These are phyloP conservation scores for Enhydra lutris DNA, from an alignment of 2,113 vertebrate species.

Conservation along the genomic window DNA sequence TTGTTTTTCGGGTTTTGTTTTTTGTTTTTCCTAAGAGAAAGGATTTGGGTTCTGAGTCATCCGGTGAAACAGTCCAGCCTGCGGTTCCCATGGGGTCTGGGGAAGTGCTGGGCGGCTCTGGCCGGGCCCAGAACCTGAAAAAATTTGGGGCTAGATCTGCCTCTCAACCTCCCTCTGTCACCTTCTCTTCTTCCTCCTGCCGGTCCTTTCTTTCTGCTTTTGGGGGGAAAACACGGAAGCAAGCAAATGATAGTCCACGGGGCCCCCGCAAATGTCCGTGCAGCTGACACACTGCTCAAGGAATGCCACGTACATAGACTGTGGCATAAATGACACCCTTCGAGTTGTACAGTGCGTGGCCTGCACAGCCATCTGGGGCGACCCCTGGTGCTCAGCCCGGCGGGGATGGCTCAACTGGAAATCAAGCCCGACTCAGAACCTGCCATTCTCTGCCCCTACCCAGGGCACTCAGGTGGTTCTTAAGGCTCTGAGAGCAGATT, in stretches of 20 bases:
- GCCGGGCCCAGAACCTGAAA: conserved; percentile 11
- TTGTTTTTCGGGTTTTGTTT: neutral
- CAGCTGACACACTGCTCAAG: neutral
- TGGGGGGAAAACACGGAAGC: neutral
- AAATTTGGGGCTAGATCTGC: neutral
- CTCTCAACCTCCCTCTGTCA: neutral
- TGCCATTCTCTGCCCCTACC: neutral
- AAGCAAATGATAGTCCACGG: neutral
- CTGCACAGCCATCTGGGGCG: neutral
- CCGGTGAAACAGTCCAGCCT: neutral
- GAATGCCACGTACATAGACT: neutral
- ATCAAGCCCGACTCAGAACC: neutral
- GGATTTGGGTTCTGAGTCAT: conserved; percentile 61
- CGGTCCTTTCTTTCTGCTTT: neutral
- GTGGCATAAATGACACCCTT: neutral
- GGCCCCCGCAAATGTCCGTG: accelerated
- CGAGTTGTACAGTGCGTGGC: accelerated
- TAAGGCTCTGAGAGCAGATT: neutral
- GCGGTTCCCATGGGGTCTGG: neutral
- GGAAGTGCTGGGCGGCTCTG: neutral
- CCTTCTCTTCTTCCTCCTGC: neutral
- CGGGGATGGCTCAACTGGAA: neutral
- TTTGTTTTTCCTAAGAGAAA: conserved; percentile 33
- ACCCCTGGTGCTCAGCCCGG: neutral
- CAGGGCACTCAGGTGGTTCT: neutral